Base-by-base conservation (phyloP, 2,797 vertebrate species). In the Phaenicophaeus curvirostris region DNA sequence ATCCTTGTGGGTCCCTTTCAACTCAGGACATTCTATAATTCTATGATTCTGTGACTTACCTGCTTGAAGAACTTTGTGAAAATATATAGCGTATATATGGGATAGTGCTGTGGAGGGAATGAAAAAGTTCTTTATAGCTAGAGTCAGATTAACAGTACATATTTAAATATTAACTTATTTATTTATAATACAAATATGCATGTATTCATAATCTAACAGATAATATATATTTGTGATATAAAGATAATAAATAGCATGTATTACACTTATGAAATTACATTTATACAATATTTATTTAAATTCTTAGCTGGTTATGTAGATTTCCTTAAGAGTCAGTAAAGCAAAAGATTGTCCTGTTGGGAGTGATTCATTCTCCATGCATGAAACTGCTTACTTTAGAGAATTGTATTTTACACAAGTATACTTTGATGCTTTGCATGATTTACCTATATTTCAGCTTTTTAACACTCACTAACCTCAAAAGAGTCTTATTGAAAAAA, bases 31-130 rank as follows among this genome's bases (percentile, higher is more conserved):
- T n/a, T n/a, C n/a, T n/a, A n/a, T n/a, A n/a, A n/a, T n/a, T n/a
- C n/a, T n/a, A n/a, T n/a, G 41, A 42, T 16, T 42, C 5, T 1
- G 5, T 23, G 11, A 41, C 13, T 63, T 59, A 9, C 7, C 33
- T 67, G 8, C 44, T 35, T 46, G 35, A 74, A 76, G 14, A 82
- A 62, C 3, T 66, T n/a, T 17, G 8, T 74, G 30, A 71, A 80
- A 66, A 4, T 51, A n/a, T n/a, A n/a, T n/a, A n/a, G n/a, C n/a
- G n/a, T n/a, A 44, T 0, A 0, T 18, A 25, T 5, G 63, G 3
- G 11, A 39, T 53, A 16, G 28, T 16, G 8, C 15, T 78, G 33
- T 33, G 15, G 31, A 73, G 13, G 17, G 33, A 68, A 72, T 62
- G 30, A 75, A 81, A 63, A 84, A 41, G 3, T 46, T 17, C 1